Percentiles rank a stretch among this genome's conserved stretches.
Conservation (phyloP, 2,888 invertebrate species). For the Cephus nigrinus region DNA sequence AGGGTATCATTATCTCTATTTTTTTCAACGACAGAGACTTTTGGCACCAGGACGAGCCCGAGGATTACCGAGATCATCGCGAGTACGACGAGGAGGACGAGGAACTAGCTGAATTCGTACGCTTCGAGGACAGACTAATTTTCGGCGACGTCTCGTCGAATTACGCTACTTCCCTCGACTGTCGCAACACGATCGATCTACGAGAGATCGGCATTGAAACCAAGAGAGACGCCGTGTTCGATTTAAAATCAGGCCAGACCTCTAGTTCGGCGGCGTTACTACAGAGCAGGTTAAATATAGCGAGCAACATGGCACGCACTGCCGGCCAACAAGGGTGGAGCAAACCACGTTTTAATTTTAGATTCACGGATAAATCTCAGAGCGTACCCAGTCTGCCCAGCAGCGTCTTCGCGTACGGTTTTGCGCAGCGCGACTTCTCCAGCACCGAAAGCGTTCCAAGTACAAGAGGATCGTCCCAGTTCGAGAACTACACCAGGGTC, state of each 20-base stretch:
- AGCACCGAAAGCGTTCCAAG: slow-evolving; percentile 15
- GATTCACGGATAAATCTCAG: slow-evolving; percentile 63
- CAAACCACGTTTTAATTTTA: slow-evolving; percentile 62
- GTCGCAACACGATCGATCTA: slow-evolving; percentile 59
- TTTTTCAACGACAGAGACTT: slow-evolving; percentile 34
- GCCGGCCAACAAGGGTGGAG: slow-evolving; percentile 44
- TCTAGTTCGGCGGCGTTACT: slow-evolving; percentile 40
- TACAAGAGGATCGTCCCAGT: slow-evolving; percentile 10
- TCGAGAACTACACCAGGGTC: slow-evolving; percentile 63
- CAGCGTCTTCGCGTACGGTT: slow-evolving; percentile 49
- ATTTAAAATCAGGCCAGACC: slow-evolving; percentile 51
- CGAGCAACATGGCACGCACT: slow-evolving; percentile 41
- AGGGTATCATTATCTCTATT: background rate
- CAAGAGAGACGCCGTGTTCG: slow-evolving; percentile 51
- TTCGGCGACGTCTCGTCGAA: slow-evolving; percentile 57
- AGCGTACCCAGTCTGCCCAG: slow-evolving; percentile 64
- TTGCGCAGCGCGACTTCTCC: slow-evolving; percentile 10
- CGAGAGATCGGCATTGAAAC: slow-evolving; percentile 61
- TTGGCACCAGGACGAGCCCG: slow-evolving; percentile 49
- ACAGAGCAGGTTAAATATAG: slow-evolving; percentile 60
- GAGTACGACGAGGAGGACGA: slow-evolving; percentile 46
- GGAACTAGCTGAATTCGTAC: slow-evolving; percentile 47
- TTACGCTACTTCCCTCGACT: slow-evolving; percentile 53
- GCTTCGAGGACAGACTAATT: slow-evolving; percentile 55
- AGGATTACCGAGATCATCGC: slow-evolving; percentile 55